Conservation (phyloP, 2,113 vertebrate genomes). For the Otocyon megalotis region DNA sequence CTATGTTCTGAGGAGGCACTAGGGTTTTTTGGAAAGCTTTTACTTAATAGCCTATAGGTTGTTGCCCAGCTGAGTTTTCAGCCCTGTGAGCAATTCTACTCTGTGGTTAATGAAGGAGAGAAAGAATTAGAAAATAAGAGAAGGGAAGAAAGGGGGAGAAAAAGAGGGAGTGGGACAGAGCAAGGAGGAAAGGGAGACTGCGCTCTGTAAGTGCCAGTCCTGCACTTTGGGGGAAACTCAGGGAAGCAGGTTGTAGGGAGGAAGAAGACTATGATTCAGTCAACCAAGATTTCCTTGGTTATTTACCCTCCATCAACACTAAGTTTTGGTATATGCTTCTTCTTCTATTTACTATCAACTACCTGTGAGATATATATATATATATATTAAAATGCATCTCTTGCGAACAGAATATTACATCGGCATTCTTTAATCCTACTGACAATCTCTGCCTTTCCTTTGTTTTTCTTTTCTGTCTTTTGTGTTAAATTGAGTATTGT, state of each 20-base stretch:
- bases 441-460: background rate
- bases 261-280: background rate
- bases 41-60: background rate
- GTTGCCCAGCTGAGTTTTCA: background rate
- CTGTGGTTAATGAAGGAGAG: background rate
- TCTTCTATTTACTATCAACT: background rate
- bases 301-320: background rate
- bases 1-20: background rate
- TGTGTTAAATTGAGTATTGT: background rate
- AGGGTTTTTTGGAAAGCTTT: background rate
- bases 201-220: background rate
- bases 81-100: background rate
- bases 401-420: background rate
- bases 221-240: background rate
- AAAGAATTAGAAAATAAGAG: background rate
- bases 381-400: background rate
- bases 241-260: background rate
- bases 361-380: background rate
- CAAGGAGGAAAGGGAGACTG: background rate
- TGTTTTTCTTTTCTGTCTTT: background rate
- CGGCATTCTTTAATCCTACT: background rate
- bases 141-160: background rate
- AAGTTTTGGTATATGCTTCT: background rate
- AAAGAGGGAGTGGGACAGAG: background rate
- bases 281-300: background rate